Conservation (phyloP, 2,113 vertebrate species). For the Prunella fulvescens region DNA sequence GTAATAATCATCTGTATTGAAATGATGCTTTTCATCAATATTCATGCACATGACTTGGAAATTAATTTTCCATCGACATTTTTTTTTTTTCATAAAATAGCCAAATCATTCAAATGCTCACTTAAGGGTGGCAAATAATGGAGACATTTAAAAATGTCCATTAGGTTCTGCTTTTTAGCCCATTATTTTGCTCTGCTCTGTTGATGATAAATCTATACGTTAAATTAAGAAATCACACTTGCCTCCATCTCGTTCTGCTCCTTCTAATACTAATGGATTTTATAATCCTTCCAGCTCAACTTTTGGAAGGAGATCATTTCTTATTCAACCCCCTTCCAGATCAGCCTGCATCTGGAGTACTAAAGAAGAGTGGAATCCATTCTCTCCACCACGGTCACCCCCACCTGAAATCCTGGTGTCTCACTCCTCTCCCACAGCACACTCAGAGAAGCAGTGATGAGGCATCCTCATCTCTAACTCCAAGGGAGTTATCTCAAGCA, state of each 20-base stretch:
- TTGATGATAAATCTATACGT: neutral
- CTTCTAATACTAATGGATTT: neutral
- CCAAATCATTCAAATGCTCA: neutral
- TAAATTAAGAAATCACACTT: constrained; percentile 25
- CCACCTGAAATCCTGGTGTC: rapidly evolving
- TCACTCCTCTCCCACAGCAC: neutral
- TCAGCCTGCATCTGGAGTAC: neutral
- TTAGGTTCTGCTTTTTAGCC: neutral
- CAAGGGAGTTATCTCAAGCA: neutral
- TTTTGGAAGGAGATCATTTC: neutral
- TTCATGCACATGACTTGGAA: constrained; percentile 9
- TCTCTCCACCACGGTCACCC: neutral
- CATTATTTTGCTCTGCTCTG: neutral
- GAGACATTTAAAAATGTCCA: neutral
- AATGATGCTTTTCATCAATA: neutral
- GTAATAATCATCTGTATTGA: neutral
- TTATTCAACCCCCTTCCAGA: neutral
- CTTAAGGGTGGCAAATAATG: constrained; percentile 10
- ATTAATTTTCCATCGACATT: constrained; percentile 29
- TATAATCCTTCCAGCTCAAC: neutral
- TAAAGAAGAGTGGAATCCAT: neutral
- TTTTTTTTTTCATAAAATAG: constrained; percentile 2
- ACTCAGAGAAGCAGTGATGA: neutral
- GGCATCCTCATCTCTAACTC: rapidly evolving
- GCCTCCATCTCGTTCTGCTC: neutral